These are phyloP conservation scores for Hydrotaea diabolus DNA, from an alignment of 2,888 invertebrate genomes.

Conservation along the genomic window DNA sequence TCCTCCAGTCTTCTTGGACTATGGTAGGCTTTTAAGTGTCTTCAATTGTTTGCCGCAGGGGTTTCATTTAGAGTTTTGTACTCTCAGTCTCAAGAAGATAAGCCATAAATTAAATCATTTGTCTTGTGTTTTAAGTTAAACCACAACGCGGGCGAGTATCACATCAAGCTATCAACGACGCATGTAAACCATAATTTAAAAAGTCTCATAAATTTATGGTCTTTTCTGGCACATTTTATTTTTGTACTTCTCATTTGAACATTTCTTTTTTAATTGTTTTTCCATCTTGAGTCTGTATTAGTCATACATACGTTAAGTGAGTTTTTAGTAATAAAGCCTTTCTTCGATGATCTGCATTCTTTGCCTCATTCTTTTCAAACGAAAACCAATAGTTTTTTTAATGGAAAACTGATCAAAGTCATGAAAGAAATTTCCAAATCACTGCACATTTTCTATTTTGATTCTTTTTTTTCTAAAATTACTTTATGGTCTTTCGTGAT, in stretches of 20 bases:
- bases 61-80: neutral
- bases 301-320: neutral
- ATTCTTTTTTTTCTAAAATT: neutral
- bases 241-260: too few relatives aligned
- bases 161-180: conserved; percentile 3
- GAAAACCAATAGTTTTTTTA: neutral
- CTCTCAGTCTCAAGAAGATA: too few relatives aligned
- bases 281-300: neutral
- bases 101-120: conserved; percentile 47
- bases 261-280: conserved; percentile 17
- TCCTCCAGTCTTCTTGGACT: neutral
- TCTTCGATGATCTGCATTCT: neutral
- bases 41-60: neutral
- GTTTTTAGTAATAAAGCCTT: neutral
- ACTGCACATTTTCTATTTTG: conserved; percentile 52
- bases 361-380: too few relatives aligned
- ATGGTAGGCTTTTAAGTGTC: neutral
- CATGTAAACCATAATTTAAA: neutral
- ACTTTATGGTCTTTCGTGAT: conserved; percentile 8
- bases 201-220: conserved; percentile 1
- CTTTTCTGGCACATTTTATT: too few relatives aligned
- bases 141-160: neutral
- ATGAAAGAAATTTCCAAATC: conserved; percentile 67
- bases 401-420: conserved; percentile 5
- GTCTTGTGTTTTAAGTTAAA: conserved; percentile 24